Evolutionary conservation across 2,797 vertebrate species (phyloP).

Genomic region (Anas acuta): DNA sequence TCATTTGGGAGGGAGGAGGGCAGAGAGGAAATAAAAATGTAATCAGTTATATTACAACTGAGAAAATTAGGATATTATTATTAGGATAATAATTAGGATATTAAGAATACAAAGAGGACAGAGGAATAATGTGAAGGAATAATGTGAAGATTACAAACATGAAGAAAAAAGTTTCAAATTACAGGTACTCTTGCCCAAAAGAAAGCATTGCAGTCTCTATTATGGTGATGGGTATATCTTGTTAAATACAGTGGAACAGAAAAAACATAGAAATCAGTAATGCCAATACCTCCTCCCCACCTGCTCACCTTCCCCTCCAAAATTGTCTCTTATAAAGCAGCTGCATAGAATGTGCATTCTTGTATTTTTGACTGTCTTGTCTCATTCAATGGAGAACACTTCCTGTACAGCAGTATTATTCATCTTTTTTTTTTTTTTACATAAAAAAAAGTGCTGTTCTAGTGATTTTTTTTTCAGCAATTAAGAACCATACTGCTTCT

Average conservation of each 20-base stretch:
- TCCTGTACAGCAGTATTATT: not conserved
- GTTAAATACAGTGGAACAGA: not conserved
- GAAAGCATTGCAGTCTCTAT: not conserved
- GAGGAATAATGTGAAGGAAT: not conserved
- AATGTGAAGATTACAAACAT: too few species aligned
- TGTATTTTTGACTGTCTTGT: not conserved
- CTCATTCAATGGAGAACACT: not conserved
- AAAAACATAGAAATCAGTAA: not conserved
- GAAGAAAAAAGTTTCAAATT: not conserved
- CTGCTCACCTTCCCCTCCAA: too few species aligned
- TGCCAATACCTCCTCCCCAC: not conserved
- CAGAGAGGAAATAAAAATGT: not conserved
- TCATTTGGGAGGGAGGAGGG: not conserved
- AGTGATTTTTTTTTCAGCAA: not conserved
- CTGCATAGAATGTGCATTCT: not conserved
- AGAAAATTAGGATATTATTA: not conserved
- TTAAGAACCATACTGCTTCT: not conserved
- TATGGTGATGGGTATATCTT: not conserved
- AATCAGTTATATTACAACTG: not conserved
- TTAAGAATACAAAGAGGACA: not conserved
- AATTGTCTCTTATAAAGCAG: not conserved
- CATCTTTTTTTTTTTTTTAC: not conserved
- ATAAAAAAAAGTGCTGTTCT: not conserved
- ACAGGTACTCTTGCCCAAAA: not conserved
- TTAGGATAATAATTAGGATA: too few species aligned